Percentiles rank a stretch among this genome's conserved stretches.
These are phyloP conservation scores for Sebastes trivittatus DNA, from an alignment of 2,797 vertebrate species.

Conservation along the genomic window DNA sequence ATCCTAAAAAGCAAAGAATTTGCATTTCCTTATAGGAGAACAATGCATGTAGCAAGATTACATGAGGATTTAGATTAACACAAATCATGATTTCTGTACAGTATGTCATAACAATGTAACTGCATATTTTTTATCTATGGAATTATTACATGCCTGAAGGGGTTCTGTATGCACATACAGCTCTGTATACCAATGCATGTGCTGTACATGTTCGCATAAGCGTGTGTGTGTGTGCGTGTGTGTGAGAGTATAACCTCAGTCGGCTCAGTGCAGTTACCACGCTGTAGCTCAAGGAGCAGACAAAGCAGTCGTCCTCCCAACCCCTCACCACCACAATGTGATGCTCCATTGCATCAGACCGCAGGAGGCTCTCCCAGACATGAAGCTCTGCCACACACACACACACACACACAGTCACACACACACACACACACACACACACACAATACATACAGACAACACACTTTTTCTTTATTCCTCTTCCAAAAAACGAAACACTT, in stretches of 20 bases:
- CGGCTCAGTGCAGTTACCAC: slow-evolving; percentile 26
- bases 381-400: slow-evolving; percentile 29
- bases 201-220: slow-evolving; percentile 8
- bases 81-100: background rate
- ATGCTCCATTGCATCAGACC: slow-evolving; percentile 74
- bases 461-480: slow-evolving; percentile 66
- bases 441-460: slow-evolving; percentile 46
- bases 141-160: background rate
- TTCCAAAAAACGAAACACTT: slow-evolving; percentile 58
- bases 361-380: slow-evolving; percentile 65
- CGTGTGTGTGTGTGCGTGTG: background rate
- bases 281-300: slow-evolving; percentile 51
- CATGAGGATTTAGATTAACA: background rate
- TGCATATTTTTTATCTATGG: background rate
- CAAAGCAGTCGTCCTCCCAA: slow-evolving; percentile 61
- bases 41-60: background rate
- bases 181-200: background rate
- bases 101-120: background rate
- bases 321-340: slow-evolving; percentile 72
- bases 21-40: background rate
- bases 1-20: background rate
- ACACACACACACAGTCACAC: background rate
- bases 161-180: background rate
- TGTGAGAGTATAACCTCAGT: slow-evolving; percentile 34
- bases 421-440: slow-evolving; percentile 6